A percentile compares a stretch with the other conserved stretches of the same genome.
Conservation (phyloP, 1,140 invertebrate genomes). For the Carposina sasakii region DNA sequence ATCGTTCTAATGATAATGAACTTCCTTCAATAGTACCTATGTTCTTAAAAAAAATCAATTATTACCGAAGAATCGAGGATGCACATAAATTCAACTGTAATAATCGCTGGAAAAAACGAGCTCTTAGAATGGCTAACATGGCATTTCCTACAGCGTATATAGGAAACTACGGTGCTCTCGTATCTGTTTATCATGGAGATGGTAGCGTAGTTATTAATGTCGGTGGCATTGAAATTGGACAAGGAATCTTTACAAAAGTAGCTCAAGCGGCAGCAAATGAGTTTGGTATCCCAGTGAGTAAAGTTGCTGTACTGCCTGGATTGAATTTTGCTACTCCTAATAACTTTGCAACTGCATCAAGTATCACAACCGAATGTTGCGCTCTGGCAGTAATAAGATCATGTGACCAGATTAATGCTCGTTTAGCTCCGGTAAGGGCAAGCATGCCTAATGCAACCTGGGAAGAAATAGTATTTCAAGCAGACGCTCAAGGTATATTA, state of each 20-base stretch:
- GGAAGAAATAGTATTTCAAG: constrained; percentile 74
- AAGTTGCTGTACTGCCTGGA: constrained; percentile 15
- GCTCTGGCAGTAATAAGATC: constrained; percentile 73
- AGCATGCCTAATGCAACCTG: constrained; percentile 75
- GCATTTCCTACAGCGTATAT: constrained; percentile 69
- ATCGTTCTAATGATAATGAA: constrained; percentile 42
- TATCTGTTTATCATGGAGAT: constrained; percentile 78
- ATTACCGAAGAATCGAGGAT: constrained; percentile 62
- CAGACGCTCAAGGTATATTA: constrained; percentile 34
- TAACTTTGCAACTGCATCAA: constrained; percentile 23
- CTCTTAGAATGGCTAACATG: constrained; percentile 74
- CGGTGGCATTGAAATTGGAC: constrained; percentile 82
- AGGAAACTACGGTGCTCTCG: constrained; percentile 72
- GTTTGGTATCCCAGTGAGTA: constrained; percentile 24
- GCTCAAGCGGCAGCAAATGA: constrained; percentile 27
- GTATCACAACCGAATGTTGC: constrained; percentile 26
- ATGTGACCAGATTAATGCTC: constrained; percentile 76
- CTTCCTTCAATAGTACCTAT: constrained; percentile 18
- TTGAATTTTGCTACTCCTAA: constrained; percentile 26
- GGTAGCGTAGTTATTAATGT: constrained; percentile 79
- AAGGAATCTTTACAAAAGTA: constrained; percentile 71
- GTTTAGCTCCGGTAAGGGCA: constrained; percentile 76
- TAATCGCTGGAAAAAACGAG: constrained; percentile 81
- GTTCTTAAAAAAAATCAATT: constrained; percentile 58
- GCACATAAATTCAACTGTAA: constrained; percentile 74